These are phyloP conservation scores for Alaudala cheleensis DNA, from an alignment of 2,113 vertebrate genomes.

Conservation along the genomic window DNA sequence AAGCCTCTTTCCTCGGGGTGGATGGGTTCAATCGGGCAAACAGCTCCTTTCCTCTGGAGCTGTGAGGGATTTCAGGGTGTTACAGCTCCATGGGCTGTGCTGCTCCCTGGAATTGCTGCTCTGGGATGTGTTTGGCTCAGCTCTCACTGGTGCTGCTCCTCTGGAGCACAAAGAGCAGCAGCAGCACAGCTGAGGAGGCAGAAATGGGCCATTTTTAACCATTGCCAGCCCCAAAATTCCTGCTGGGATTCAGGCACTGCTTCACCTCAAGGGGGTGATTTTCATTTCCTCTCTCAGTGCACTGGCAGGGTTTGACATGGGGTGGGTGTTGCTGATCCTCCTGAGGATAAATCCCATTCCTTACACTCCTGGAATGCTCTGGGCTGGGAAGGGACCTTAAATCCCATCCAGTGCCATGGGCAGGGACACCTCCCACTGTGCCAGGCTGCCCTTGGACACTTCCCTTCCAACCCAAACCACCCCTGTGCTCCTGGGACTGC, in stretches of 20 bases:
- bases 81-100: not conserved
- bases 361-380: not conserved
- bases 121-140: not conserved
- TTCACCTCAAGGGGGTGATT: not conserved
- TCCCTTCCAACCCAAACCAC: not conserved
- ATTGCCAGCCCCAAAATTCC: not conserved
- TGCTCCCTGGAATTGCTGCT: not conserved
- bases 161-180: not conserved
- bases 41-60: not conserved
- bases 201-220: not conserved
- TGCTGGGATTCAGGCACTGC: not conserved
- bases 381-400: not conserved
- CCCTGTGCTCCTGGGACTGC: not conserved
- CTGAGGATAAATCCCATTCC: not conserved
- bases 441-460: not conserved
- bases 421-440: not conserved
- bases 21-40: not conserved
- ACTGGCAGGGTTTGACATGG: not conserved
- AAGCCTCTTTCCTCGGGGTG: not conserved
- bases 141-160: not conserved
- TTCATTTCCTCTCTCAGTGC: not conserved
- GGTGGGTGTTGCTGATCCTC: not conserved
- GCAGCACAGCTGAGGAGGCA: not conserved
- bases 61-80: not conserved
- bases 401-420: accelerated